These are phyloP conservation scores for Chrysolina oricalcia DNA, from an alignment of 2,888 invertebrate genomes.

Conservation along the genomic window DNA sequence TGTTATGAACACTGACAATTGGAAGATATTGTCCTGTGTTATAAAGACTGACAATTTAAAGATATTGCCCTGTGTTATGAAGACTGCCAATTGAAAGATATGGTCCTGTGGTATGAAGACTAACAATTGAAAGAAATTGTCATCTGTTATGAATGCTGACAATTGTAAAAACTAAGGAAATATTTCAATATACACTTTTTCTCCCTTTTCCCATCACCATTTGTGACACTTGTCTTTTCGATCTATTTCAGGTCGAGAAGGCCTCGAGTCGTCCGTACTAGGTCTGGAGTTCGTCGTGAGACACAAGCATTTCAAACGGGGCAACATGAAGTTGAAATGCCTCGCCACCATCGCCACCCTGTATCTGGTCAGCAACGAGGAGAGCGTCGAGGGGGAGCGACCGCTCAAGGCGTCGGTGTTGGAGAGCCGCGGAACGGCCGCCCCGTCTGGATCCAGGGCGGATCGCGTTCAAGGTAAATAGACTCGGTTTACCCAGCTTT, in stretches of 20 bases:
- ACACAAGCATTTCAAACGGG: conserved; percentile 86
- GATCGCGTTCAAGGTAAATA: conserved; percentile 82
- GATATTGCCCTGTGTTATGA: too few species aligned
- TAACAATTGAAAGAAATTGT: too few species aligned
- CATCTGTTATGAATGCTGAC: neutral
- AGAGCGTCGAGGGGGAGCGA: conserved; percentile 87
- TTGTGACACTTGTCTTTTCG: conserved; percentile 26
- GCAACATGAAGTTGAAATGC: conserved; percentile 92
- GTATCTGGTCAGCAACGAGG: conserved; percentile 91
- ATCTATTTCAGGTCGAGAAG: conserved; percentile 70
- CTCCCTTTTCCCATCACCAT: conserved; percentile 20
- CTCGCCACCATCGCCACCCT: conserved; percentile 90
- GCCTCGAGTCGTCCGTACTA: conserved; percentile 85
- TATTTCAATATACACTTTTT: too few species aligned
- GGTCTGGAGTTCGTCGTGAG: conserved; percentile 88
- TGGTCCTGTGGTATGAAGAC: too few species aligned
- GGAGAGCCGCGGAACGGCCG: conserved; percentile 83
- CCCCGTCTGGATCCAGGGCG: conserved; percentile 78
- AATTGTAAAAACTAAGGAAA: neutral
- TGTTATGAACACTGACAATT: too few species aligned
- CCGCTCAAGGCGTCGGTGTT: conserved; percentile 83
- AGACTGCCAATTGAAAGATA: too few species aligned
- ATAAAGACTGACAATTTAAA: too few species aligned
- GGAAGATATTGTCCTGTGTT: too few species aligned
- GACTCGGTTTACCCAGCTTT: neutral